These are phyloP conservation scores for Trochalopteron elliotii DNA, from an alignment of 2,113 vertebrate species.

Conservation along the genomic window DNA sequence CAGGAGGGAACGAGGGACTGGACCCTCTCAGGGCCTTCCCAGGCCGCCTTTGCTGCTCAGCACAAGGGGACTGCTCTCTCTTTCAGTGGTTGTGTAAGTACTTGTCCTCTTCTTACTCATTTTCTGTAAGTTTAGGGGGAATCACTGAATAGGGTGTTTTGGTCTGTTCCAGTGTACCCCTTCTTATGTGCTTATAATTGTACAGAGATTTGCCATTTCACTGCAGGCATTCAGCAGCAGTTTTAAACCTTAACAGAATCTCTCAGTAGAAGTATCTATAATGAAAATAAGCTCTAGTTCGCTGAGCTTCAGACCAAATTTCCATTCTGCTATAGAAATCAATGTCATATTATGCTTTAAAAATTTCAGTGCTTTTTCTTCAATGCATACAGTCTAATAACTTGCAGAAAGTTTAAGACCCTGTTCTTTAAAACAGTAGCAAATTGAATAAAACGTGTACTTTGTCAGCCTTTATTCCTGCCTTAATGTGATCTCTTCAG, in stretches of 20 bases:
- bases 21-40: neutral
- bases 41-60: neutral
- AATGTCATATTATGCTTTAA: neutral
- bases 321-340: neutral
- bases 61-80: neutral
- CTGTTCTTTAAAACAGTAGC: neutral
- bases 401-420: neutral
- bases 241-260: neutral
- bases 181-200: neutral
- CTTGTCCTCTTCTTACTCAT: neutral
- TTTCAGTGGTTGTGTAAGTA: neutral
- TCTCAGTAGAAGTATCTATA: neutral
- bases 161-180: neutral
- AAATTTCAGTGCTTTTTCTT: neutral
- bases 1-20: neutral
- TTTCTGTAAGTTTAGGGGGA: neutral
- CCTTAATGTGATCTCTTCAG: neutral
- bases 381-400: neutral
- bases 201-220: neutral
- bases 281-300: neutral
- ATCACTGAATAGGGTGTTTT: neutral
- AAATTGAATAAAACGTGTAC: neutral
- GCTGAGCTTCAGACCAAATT: neutral
- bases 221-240: neutral
- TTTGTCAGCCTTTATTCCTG: neutral